Evolutionary conservation across 2,888 invertebrate species (phyloP), one percentile per base, ranked within the genome.

Genomic region (Eurytoma californica): DNA sequence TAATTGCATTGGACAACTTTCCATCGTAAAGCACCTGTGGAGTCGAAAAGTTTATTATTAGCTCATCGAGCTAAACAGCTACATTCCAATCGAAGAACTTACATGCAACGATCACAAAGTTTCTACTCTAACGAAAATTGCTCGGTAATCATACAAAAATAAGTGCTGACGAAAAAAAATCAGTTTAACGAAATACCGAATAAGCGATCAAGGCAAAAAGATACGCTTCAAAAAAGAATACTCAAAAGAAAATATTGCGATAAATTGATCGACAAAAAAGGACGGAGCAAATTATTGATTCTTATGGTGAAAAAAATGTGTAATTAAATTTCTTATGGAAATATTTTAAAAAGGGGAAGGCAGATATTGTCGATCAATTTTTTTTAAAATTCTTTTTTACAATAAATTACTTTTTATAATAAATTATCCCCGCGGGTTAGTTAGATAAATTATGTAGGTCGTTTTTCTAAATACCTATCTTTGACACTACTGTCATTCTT

Each of bases 21-120:
- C 98, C 99, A 92, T 99, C 99, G 92, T 99, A 99, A 85, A 99
- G 93, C 83, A 98, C 97, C 97, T 98, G 92, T 47, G 61, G 57
- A 13, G 16, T 53, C 65, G 60, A 72, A 66, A 60, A 20, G 20
- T 68, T 69, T 53, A n/a, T 51, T 58, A 73, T 69, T 68, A 39
- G 47, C 47, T 7, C 49, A 49, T 73, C 24, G 16, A 47, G 24
- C 39, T 47, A n/a, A 13, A 13, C 18, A 18, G 24, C 3, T 16
- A 60, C 51, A 53, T 39, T 13, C 12, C n/a, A n/a, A 18, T 18
- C 18, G 47, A 24, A 69, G 49, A 67, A 28, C 49, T n/a, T 51
- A 51, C 47, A 47, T 28, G 5, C 24, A 12, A 55, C 14, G 60
- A 67, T 2, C 60, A 20, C 58, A 67, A 68, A 58, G 16, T 66